Percentiles rank a stretch among this genome's conserved stretches.
phyloP scores from a whole-genome alignment of 2,797 vertebrate genomes.

The Spinus pinus region DNA sequence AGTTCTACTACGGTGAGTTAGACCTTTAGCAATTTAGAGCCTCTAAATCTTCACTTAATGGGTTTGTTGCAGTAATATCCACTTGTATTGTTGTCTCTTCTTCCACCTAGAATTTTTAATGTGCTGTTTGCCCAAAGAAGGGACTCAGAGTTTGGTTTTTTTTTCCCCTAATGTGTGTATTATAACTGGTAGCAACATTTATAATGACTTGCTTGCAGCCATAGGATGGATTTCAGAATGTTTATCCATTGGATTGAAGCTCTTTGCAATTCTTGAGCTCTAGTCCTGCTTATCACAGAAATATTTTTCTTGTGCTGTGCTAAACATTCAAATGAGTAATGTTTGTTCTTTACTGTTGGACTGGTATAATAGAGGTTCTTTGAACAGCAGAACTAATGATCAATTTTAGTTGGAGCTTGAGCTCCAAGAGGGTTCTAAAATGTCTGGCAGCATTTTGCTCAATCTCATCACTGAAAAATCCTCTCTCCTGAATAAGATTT shows the following conservation, averaged over 20 bases:
- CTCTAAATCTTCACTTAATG: neutral
- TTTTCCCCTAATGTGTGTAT: neutral
- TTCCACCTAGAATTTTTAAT: neutral
- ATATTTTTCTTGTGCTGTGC: neutral
- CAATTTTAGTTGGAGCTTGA: neutral
- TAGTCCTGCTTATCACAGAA: neutral
- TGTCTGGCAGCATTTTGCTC: neutral
- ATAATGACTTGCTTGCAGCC: neutral
- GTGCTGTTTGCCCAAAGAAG: neutral
- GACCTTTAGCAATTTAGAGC: neutral
- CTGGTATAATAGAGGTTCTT: neutral
- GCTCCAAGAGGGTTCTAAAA: neutral
- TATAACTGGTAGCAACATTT: neutral
- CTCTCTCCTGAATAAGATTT: neutral
- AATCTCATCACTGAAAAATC: neutral
- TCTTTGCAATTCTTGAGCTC: neutral
- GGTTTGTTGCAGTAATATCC: neutral
- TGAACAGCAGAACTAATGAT: neutral
- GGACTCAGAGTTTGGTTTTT: neutral
- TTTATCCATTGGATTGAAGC: neutral
- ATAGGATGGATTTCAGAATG: neutral
- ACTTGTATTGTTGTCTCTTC: neutral
- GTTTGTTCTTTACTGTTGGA: neutral
- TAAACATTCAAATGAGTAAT: neutral
- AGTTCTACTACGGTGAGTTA: conserved; percentile 93